A percentile compares a stretch with the other conserved stretches of the same genome.
Conservation (phyloP, 2,113 vertebrate species). For the Sterna hirundo region DNA sequence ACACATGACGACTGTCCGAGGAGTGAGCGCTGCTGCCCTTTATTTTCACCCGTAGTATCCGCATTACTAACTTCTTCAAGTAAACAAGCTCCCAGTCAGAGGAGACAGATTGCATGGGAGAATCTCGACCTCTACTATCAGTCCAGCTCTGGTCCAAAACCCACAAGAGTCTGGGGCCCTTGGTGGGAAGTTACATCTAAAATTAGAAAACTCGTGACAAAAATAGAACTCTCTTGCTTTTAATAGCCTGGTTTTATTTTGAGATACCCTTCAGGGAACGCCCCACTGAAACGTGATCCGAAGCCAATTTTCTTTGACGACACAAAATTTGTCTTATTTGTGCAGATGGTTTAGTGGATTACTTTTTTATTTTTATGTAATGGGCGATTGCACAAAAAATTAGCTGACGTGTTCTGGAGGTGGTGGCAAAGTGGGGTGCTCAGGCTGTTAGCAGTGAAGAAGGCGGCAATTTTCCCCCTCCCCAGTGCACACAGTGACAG, state of each 20-base stretch:
- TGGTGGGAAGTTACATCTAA: not conserved
- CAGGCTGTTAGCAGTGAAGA: not conserved
- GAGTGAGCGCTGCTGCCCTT: not conserved
- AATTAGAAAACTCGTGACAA: not conserved
- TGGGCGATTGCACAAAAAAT: not conserved
- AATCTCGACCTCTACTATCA: not conserved
- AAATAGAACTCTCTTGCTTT: constrained; percentile 12
- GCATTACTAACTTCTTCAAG: not conserved
- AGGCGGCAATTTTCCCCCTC: not conserved
- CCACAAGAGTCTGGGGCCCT: not conserved
- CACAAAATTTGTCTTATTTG: not conserved
- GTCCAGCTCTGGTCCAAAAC: not conserved
- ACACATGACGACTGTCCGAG: fast-evolving
- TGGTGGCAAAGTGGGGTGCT: not conserved
- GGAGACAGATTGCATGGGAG: not conserved
- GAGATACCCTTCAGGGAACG: not conserved
- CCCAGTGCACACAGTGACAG: not conserved
- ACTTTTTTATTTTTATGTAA: not conserved
- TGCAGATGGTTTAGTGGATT: not conserved
- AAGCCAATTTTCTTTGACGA: not conserved
- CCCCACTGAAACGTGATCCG: not conserved
- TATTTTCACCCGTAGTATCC: not conserved
- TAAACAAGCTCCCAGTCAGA: not conserved
- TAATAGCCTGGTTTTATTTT: not conserved
- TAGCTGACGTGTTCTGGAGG: not conserved